Evolutionary conservation across 2,797 vertebrate genomes (phyloP).

Genomic region (Clamator glandarius): DNA sequence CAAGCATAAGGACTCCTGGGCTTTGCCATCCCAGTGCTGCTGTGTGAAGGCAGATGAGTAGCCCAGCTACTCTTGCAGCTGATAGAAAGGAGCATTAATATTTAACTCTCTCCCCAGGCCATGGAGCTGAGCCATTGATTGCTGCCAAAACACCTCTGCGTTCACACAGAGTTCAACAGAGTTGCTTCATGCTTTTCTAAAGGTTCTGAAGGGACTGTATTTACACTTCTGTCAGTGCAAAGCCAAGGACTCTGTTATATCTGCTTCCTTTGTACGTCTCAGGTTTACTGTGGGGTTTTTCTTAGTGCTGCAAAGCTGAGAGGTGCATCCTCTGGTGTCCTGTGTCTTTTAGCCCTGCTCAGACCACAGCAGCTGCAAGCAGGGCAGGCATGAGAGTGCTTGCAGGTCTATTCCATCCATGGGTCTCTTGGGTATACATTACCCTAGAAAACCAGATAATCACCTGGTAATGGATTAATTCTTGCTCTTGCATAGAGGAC

Average conservation of each 20-base stretch:
- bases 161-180: neutral
- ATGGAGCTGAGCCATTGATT: fast-evolving
- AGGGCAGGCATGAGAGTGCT: neutral
- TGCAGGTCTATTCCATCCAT: neutral
- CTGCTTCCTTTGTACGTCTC: neutral
- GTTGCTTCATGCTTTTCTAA: neutral
- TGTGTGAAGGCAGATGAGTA: neutral
- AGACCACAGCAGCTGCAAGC: neutral
- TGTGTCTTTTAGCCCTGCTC: neutral
- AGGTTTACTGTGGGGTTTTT: neutral
- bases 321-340: fast-evolving
- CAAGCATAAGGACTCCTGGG: neutral
- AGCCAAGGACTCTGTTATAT: neutral
- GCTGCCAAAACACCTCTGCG: neutral
- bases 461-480: neutral
- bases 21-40: neutral
- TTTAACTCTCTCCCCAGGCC: conserved; percentile 5
- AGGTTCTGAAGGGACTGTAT: neutral
- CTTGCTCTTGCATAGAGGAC: neutral
- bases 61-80: neutral
- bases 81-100: conserved; percentile 3
- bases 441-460: neutral
- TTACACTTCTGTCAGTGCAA: neutral
- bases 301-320: neutral
- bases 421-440: neutral